phyloP scores from a whole-genome alignment of 2,888 invertebrate species.

The Sussaba pulchella region DNA sequence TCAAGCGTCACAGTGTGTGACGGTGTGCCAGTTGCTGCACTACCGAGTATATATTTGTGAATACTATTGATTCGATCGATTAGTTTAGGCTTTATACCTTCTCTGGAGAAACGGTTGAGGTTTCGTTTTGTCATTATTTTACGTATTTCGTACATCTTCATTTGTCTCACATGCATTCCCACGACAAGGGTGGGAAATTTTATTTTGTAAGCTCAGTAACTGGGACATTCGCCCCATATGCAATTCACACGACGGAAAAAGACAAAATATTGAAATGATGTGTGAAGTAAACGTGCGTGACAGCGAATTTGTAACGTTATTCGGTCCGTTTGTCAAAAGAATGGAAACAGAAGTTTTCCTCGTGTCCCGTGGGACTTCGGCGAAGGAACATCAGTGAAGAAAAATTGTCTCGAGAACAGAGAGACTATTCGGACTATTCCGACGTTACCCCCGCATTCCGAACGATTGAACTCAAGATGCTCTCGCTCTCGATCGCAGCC shows the following conservation, averaged over 20 bases:
- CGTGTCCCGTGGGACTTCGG: constrained; percentile 31
- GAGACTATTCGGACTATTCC: constrained; percentile 26
- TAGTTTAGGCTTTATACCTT: no score
- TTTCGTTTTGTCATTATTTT: no score
- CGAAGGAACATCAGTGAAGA: constrained; percentile 15
- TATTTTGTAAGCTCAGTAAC: no score
- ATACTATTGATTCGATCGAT: no score
- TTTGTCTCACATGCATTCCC: no score
- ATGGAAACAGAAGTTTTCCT: constrained; percentile 21
- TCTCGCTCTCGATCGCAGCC: constrained; percentile 56
- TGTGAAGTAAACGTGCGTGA: constrained; percentile 22
- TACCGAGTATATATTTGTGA: neutral
- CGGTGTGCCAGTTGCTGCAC: neutral
- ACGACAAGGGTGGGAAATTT: no score
- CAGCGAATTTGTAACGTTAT: constrained; percentile 11
- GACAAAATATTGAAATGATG: constrained; percentile 8
- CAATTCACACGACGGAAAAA: neutral
- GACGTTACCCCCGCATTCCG: constrained; percentile 51
- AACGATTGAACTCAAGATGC: constrained; percentile 62
- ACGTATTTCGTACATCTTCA: no score
- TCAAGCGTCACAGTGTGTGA: neutral
- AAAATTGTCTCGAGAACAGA: constrained; percentile 50
- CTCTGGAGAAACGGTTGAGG: no score
- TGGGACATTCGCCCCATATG: no score
- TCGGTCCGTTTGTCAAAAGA: constrained; percentile 40